These are phyloP conservation scores for Drosophila seguyi DNA, from an alignment of 1,140 invertebrate species.

Conservation along the genomic window DNA sequence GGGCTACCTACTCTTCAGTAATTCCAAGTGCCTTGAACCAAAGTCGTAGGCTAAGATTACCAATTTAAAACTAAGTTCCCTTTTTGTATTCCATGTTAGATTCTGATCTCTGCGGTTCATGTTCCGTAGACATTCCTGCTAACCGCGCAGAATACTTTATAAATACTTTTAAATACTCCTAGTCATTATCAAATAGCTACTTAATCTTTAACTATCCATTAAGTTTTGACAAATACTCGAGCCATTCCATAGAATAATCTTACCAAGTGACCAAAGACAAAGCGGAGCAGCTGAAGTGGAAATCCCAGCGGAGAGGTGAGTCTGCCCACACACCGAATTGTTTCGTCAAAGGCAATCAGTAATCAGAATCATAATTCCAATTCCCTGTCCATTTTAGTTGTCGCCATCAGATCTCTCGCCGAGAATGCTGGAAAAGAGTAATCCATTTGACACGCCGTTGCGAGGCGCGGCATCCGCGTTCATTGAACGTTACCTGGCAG, in stretches of 20 bases:
- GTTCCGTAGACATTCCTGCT: conserved; percentile 16
- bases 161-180: conserved; percentile 24
- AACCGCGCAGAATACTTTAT: conserved; percentile 14
- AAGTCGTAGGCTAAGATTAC: conserved; percentile 59
- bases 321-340: conserved; percentile 3
- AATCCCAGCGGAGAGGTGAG: conserved; percentile 15
- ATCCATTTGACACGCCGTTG: conserved; percentile 75
- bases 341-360: conserved; percentile 31
- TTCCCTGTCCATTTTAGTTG: conserved; percentile 39
- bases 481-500: conserved; percentile 68
- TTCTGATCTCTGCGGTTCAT: conserved; percentile 2
- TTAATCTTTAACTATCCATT: conserved; percentile 16
- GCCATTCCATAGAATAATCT: conserved; percentile 7
- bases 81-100: conserved; percentile 4
- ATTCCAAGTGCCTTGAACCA: conserved; percentile 66
- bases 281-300: background rate
- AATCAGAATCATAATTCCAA: conserved; percentile 48
- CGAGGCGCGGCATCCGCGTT: conserved; percentile 71
- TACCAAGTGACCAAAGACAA: background rate
- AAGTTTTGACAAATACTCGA: conserved; percentile 17
- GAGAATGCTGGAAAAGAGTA: conserved; percentile 58
- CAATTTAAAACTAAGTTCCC: conserved; percentile 8
- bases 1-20: background rate
- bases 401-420: conserved; percentile 24
- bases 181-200: conserved; percentile 24